Evolutionary conservation across 1,140 invertebrate genomes (phyloP), one percentile per base, ranked within the genome.

Genomic region (Aphidius gifuensis): DNA sequence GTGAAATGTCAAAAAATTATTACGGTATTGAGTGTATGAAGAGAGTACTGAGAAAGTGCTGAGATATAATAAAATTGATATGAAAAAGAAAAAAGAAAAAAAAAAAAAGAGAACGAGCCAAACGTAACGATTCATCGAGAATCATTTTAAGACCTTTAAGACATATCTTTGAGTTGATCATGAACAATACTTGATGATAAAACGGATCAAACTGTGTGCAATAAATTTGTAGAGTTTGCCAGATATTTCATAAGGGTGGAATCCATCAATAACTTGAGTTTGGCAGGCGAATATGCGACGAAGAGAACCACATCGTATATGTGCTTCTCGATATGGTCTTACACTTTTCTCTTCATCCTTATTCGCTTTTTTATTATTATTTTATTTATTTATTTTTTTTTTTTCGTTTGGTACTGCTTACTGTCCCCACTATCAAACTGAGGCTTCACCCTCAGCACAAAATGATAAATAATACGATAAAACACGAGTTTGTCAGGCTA

Each of bases 211-310:
- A 77, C 73, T 73, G 71, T 69, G 66, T 62, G 76, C 76, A 80
- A 80, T 81, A 81, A 81, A 81, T 81, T 80, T 74, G 74, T 79
- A 74, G 72, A 58, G 69, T 66, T 71, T 73, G 61, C 65, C 67
- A 79, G 76, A 80, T 81, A 80, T 81, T 80, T 80, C 78, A 81
- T 80, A 81, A 79, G 74, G 78, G 78, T 75, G 74, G 75, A 80
- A 81, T 81, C 78, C 79, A 80, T 81, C 79, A 80, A 81, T 80
- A 81, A 80, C 70, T 60, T 58, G 57, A 57, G 54, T 59, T 54
- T 9, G 51, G 54, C 56, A 59, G 43, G 38, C 40, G 48, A 57
- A 58, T 44, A 49, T 62, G 42, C 60, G 47, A 48, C 50, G 47
- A 50, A 43, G 43, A 56, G 61, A 58, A 54, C 53, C 23, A 51